A percentile compares a stretch with the other conserved stretches of the same genome.
phyloP scores from a whole-genome alignment of 2,797 vertebrate genomes.

The Catostomus latipinnis region DNA sequence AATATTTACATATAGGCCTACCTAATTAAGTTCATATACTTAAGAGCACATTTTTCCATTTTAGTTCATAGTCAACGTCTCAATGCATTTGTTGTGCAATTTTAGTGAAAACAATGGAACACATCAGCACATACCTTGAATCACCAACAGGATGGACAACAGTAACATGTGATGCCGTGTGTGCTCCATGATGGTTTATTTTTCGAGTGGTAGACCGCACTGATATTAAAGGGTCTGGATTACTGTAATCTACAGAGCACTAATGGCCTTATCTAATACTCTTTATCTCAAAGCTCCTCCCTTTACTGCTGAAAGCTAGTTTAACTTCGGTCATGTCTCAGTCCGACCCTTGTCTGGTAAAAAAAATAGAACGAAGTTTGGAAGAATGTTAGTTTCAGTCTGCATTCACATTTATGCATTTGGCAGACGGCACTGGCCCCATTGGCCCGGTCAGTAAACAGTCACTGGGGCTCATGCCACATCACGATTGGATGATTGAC shows the following conservation, averaged over 20 bases:
- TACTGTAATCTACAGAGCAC: conserved; percentile 78
- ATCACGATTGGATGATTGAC: background rate
- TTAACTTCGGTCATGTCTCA: conserved; percentile 36
- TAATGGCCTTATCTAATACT: conserved; percentile 81
- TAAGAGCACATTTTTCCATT: background rate
- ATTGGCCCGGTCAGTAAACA: too few species aligned
- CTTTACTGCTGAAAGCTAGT: conserved; percentile 47
- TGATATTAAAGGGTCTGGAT: conserved; percentile 72
- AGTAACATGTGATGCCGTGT: conserved; percentile 74
- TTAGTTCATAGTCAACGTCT: too few species aligned
- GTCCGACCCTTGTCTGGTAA: conserved; percentile 30
- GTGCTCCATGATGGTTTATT: conserved; percentile 74
- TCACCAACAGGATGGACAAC: conserved; percentile 78
- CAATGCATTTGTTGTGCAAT: background rate
- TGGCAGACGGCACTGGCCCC: too few species aligned
- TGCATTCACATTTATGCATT: too few species aligned
- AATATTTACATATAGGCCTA: too few species aligned
- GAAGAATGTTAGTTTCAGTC: too few species aligned
- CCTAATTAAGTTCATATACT: background rate
- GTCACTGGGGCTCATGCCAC: too few species aligned
- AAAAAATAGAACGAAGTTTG: too few species aligned
- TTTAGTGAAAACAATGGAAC: background rate
- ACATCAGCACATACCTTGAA: conserved; percentile 78
- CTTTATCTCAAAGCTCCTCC: conserved; percentile 68
- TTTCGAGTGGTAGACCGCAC: conserved; percentile 62